Evolutionary conservation across 2,888 invertebrate genomes (phyloP), one percentile per base, ranked within the genome.

Genomic region (Hyposoter dolosus): DNA sequence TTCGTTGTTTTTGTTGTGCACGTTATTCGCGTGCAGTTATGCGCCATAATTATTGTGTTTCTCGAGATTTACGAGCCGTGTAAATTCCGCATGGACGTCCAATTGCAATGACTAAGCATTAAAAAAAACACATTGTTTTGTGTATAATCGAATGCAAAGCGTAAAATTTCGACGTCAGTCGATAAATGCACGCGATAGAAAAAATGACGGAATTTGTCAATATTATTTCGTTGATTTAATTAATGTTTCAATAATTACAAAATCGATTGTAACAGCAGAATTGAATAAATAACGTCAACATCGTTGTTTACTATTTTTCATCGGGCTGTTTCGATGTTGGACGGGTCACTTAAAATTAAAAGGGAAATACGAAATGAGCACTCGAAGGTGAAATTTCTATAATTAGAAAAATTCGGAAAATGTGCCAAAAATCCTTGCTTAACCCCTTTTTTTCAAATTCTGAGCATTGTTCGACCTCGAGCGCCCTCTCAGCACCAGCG

Each of bases 381-480:
- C n/a, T 71, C 74, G 75, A 75, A 71, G 78, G 75, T 76, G 35
- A 79, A 65, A 63, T 75, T 82, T 78, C 82, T 82, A 82, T 82
- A 79, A 79, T 76, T 85, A 85, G 82, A 65, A 56, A 45, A 50
- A 79, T 71, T 53, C 17, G 65, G 50, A 76, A 76, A 82, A 75
- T 79, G 53, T 85, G 85, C 85, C 85, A 85, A 50, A 82, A 85
- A 85, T 75, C 69, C 32, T 79, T 85, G 82, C 76, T 63, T 82
- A 45, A 76, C 60, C 12, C 23, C 28, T 72, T 68, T 68, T 68
- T 43, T 66, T 65, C 32, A 35, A 47, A 65, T 53, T 53, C 76
- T 63, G n/a, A 75, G 72, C 66, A 77, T 28, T 77, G 81, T 81
- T 63, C 4, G n/a, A 32, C 28, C 71, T 71, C 32, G 71, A n/a